These are phyloP conservation scores for Drosophila cognata DNA, from an alignment of 2,888 invertebrate species.

Conservation along the genomic window DNA sequence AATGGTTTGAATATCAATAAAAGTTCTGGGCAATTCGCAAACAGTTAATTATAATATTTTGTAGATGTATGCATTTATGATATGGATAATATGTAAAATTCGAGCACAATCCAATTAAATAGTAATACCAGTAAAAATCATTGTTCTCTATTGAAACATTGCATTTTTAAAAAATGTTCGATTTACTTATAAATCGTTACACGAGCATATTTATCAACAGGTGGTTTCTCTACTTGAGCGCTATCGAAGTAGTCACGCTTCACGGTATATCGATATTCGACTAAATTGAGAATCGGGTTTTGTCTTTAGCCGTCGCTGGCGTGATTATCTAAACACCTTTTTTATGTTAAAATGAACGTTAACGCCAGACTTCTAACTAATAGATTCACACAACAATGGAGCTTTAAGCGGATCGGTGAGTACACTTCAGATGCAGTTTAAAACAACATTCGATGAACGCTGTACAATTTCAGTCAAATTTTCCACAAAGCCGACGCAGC, in stretches of 20 bases:
- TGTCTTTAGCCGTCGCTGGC: constrained; percentile 17
- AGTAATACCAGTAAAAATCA: background rate
- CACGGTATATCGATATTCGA: constrained; percentile 9
- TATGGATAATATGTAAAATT: background rate
- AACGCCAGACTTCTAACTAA: constrained; percentile 46
- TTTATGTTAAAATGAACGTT: constrained; percentile 65
- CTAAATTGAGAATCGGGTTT: background rate
- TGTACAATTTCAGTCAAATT: constrained; percentile 59
- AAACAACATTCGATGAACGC: background rate
- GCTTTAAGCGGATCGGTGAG: constrained; percentile 67
- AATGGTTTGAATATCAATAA: background rate
- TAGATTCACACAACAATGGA: constrained; percentile 48
- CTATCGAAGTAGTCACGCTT: background rate
- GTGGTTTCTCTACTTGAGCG: background rate
- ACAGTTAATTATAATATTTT: background rate
- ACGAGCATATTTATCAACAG: constrained; percentile 5
- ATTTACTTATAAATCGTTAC: constrained; percentile 1
- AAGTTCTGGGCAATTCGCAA: background rate
- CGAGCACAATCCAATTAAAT: background rate
- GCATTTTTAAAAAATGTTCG: background rate
- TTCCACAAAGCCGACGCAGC: constrained; percentile 68
- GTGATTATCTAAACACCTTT: constrained; percentile 69
- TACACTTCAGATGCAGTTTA: too few relatives aligned
- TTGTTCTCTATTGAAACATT: background rate
- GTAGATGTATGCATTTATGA: background rate